Percentiles rank a stretch among this genome's conserved stretches.
These are phyloP conservation scores for Ophiodon elongatus DNA, from an alignment of 2,113 vertebrate genomes.

Conservation along the genomic window DNA sequence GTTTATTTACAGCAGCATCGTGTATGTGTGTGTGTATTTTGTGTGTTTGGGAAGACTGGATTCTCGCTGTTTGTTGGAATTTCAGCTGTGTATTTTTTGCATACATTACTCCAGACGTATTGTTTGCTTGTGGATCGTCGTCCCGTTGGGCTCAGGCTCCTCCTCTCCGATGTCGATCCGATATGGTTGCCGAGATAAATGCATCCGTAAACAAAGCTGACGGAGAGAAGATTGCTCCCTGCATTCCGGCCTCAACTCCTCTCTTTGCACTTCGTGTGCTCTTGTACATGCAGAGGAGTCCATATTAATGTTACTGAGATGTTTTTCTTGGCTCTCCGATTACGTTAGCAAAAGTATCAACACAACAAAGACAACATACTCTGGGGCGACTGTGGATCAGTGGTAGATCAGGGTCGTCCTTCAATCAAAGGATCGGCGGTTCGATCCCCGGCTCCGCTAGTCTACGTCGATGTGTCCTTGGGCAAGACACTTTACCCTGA, in stretches of 20 bases:
- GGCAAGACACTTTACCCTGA: no score
- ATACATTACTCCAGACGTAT: constrained; percentile 11
- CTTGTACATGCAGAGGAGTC: not conserved
- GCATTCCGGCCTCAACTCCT: constrained; percentile 47
- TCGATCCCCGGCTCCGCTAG: no score
- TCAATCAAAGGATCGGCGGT: no score
- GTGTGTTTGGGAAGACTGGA: constrained; percentile 25
- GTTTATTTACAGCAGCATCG: constrained; percentile 45
- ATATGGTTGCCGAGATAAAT: constrained; percentile 56
- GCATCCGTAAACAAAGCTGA: constrained; percentile 61
- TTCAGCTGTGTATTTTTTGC: constrained; percentile 53
- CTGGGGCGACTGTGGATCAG: no score
- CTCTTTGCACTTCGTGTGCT: constrained; percentile 17
- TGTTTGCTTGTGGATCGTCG: constrained; percentile 52
- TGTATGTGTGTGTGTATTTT: constrained; percentile 40
- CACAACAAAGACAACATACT: no score
- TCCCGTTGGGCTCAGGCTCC: constrained; percentile 23
- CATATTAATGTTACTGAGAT: not conserved
- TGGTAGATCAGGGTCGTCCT: no score
- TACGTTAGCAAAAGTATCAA: no score
- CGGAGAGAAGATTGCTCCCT: constrained; percentile 32
- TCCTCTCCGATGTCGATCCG: constrained; percentile 45
- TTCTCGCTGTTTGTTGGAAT: constrained; percentile 38
- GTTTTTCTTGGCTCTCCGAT: no score
- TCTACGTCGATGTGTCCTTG: no score